Percentiles rank a stretch among this genome's conserved stretches.
phyloP scores from a whole-genome alignment of 2,113 vertebrate genomes.

The Euleptes europaea region DNA sequence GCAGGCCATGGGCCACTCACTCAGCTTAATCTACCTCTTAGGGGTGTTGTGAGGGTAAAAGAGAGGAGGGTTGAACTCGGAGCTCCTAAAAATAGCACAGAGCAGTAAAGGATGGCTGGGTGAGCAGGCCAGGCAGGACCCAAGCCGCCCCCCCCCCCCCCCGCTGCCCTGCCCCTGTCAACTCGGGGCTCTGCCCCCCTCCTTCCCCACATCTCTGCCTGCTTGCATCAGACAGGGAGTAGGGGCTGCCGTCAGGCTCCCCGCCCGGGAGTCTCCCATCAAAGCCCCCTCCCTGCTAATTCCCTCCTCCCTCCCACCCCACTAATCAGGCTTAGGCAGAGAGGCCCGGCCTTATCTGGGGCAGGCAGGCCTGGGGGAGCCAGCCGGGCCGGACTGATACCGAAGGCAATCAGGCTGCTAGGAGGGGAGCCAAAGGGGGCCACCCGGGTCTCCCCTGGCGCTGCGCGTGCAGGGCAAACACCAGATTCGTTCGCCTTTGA shows the following conservation, averaged over 20 bases:
- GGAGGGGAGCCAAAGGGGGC: not conserved
- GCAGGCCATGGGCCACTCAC: too few species aligned
- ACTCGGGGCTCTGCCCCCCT: too few species aligned
- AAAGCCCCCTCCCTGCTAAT: not conserved
- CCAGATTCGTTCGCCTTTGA: not conserved
- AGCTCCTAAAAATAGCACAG: too few species aligned
- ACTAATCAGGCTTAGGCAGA: conserved; percentile 12
- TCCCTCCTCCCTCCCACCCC: not conserved
- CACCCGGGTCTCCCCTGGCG: not conserved
- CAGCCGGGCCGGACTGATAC: not conserved
- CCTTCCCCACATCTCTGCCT: too few species aligned
- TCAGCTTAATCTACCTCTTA: too few species aligned
- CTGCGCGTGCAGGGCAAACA: not conserved
- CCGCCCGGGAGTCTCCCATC: not conserved
- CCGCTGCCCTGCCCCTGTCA: too few species aligned
- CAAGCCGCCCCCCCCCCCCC: too few species aligned
- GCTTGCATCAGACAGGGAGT: too few species aligned
- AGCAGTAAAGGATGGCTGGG: too few species aligned
- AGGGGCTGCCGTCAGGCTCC: not conserved
- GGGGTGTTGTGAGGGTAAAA: too few species aligned
- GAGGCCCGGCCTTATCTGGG: not conserved
- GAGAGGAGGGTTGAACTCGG: too few species aligned
- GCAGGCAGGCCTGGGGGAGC: not conserved
- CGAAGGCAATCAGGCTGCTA: not conserved
- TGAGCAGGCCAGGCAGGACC: too few species aligned